These are phyloP conservation scores for Chlorospingus semifuscus DNA, from an alignment of 2,797 vertebrate species.

Conservation along the genomic window DNA sequence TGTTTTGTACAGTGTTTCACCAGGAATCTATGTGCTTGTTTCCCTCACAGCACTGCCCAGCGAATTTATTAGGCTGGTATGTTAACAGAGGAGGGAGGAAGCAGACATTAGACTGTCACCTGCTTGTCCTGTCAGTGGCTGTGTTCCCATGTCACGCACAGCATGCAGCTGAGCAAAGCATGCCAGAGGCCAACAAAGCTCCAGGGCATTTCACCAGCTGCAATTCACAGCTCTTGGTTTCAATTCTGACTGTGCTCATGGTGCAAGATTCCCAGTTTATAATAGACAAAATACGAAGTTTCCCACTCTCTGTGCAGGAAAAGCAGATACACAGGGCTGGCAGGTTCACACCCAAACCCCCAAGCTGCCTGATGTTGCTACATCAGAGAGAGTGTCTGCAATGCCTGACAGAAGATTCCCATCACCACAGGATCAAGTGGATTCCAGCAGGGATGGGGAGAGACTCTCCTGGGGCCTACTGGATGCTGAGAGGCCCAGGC, in stretches of 20 bases:
- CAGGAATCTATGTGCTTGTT: background rate
- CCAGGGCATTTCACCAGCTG: background rate
- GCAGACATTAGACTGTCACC: background rate
- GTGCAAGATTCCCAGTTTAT: background rate
- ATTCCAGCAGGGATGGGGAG: background rate
- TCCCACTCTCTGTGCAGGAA: background rate
- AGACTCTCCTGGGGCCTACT: rapidly evolving
- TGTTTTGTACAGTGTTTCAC: background rate
- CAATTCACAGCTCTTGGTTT: background rate
- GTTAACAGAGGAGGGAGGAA: background rate
- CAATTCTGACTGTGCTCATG: background rate
- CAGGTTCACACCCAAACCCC: background rate
- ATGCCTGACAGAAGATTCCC: background rate
- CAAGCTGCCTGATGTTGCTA: background rate
- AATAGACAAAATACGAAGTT: background rate
- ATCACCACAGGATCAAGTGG: background rate
- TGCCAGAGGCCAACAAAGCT: background rate
- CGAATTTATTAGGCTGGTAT: background rate
- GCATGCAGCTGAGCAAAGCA: background rate
- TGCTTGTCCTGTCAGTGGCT: background rate
- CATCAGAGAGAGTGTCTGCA: background rate
- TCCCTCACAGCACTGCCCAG: background rate
- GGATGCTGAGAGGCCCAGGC: rapidly evolving
- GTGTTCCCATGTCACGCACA: background rate
- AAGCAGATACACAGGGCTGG: background rate